A percentile compares a stretch with the other conserved stretches of the same genome.
Evolutionary conservation across 2,797 vertebrate species (phyloP).

Genomic region (Gallinago solitaria): DNA sequence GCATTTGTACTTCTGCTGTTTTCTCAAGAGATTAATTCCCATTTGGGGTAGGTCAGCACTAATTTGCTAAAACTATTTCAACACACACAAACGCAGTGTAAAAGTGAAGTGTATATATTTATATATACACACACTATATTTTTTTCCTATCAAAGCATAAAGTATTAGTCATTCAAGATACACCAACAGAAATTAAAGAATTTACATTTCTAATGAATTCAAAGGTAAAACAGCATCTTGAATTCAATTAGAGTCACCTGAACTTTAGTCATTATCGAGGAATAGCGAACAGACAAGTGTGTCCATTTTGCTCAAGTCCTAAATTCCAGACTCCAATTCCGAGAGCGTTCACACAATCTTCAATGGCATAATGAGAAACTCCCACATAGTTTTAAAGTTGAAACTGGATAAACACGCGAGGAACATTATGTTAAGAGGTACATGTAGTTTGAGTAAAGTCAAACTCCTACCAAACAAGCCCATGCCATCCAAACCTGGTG

Average conservation of each 20-base stretch:
- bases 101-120: background rate
- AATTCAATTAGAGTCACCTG: background rate
- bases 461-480: background rate
- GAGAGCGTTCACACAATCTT: background rate
- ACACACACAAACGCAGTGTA: background rate
- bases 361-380: background rate
- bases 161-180: background rate
- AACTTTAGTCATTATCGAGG: background rate
- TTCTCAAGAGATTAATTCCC: background rate
- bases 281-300: background rate
- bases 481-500: background rate
- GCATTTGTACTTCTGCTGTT: background rate
- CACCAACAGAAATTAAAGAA: background rate
- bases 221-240: background rate
- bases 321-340: background rate
- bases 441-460: background rate
- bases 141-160: background rate
- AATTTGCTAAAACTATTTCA: background rate
- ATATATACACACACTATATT: no score
- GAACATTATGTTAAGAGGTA: background rate
- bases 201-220: background rate
- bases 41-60: background rate
- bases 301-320: background rate
- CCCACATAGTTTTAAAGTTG: background rate
- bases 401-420: background rate